Conservation (phyloP, 2,888 invertebrate species). For the Julus scandinavius region DNA sequence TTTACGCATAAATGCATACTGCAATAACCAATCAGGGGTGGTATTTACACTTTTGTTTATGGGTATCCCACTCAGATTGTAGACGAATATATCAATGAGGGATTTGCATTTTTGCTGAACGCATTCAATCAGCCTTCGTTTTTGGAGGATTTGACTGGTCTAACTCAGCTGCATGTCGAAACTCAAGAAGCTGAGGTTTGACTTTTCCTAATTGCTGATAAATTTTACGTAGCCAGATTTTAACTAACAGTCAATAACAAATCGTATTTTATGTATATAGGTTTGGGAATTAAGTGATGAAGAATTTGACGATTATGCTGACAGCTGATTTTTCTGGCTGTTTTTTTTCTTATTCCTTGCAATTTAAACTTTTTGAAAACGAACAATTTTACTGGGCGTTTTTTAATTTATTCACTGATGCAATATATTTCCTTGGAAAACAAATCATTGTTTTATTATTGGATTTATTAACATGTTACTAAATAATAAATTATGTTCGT, state of each 20-base stretch:
- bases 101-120: slow-evolving; percentile 78
- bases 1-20: too few species aligned
- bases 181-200: slow-evolving; percentile 63
- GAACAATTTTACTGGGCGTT: neutral
- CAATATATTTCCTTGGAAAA: neutral
- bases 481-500: neutral
- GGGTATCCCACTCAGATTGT: slow-evolving; percentile 63
- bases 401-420: neutral
- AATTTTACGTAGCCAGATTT: neutral
- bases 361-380: neutral
- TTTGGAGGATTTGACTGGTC: slow-evolving; percentile 87
- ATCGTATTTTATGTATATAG: neutral
- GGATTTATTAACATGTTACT: neutral
- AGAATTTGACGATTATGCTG: neutral
- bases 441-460: neutral
- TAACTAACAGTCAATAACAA: neutral
- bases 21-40: too few species aligned
- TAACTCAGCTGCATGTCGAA: slow-evolving; percentile 70
- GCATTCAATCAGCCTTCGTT: slow-evolving; percentile 83
- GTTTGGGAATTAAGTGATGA: slow-evolving; percentile 53
- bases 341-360: neutral
- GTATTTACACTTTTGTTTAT: neutral
- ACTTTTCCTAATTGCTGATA: too few species aligned
- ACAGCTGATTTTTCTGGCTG: neutral
- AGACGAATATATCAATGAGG: slow-evolving; percentile 67